Evolutionary conservation across 2,797 vertebrate genomes (phyloP).

Genomic region (Neostethus bicornis): DNA sequence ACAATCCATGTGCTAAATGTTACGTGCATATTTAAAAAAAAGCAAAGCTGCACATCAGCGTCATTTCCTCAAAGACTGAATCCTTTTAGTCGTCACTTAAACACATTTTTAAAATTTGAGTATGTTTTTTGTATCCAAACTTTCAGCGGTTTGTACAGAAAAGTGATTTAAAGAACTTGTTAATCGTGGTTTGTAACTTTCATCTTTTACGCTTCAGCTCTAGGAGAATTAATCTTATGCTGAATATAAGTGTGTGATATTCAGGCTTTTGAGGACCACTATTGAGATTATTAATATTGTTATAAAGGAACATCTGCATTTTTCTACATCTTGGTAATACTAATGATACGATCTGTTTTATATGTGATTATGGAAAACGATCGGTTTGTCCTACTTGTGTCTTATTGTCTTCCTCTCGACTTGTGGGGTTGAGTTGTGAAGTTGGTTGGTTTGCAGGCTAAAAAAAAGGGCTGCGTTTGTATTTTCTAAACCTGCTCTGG

Average conservation of each 20-base stretch:
- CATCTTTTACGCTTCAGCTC: conserved; percentile 8
- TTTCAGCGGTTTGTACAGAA: not conserved
- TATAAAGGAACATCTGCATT: conserved; percentile 12
- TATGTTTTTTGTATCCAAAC: conserved; percentile 5
- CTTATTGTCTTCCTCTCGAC: conserved; percentile 56
- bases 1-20: conserved; percentile 70
- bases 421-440: conserved; percentile 38
- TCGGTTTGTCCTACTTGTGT: conserved; percentile 60
- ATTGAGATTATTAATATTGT: not conserved
- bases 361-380: conserved; percentile 53
- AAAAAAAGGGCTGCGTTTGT: conserved; percentile 33
- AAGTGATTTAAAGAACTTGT: conserved; percentile 1
- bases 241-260: conserved; percentile 18
- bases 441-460: conserved; percentile 38
- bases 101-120: conserved; percentile 1
- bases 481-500: conserved; percentile 6
- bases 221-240: conserved; percentile 25
- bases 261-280: conserved; percentile 15
- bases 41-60: conserved; percentile 18
- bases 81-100: conserved; percentile 16
- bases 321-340: conserved; percentile 34
- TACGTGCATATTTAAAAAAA: conserved; percentile 46
- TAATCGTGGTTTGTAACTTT: conserved; percentile 19
- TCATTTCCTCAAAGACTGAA: conserved; percentile 3
- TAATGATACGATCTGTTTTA: conserved; percentile 42